Evolutionary conservation across 2,797 vertebrate species (phyloP), one percentile per base, ranked within the genome.

Genomic region (Leptodactylus fallax): DNA sequence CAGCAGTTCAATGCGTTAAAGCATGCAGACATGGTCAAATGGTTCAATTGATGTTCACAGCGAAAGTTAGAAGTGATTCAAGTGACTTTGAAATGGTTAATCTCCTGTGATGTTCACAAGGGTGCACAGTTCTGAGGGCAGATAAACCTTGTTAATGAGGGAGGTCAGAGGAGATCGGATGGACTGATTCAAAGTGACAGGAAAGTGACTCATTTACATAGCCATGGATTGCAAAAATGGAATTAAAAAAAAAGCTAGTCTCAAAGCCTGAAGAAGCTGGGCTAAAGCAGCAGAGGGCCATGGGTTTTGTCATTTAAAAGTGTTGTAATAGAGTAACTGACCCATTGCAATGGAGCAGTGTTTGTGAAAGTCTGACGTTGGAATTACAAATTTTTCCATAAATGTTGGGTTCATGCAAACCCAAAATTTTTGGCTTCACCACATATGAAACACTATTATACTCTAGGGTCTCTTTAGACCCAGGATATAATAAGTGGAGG

Each of bases 101-200:
- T 36, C 67, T 67, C 23, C 63, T 72, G 69, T 72, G 36, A 7
- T 72, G 45, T 72, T 19, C 7, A 72, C 27, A 36, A 69, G 5
- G 7, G 69, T 72, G 14, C 69, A 72, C 2, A 45, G 27, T 45
- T 72, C 36, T 72, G 14, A 72, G 69, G 36, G 69, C 69, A 19
- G 17, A 72, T 72, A 72, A 36, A 47, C 27, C 36, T 17, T 19
- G 7, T 72, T 47, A 72, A 71, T 71, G 67, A 17, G 13, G 23
- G 10, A 72, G 69, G 69, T 72, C 69, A 19, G 69, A 47, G 36
- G 69, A 72, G 16, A 72, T 36, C 36, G 36, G 36, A 36, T 7
- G 69, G 69, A 72, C 36, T 72, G 69, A 72, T 72, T 72, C 14
- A 72, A 19, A 72, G 27, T 72, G 69, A 72, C 69, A 72, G 69